Percentiles rank a stretch among this genome's conserved stretches.
phyloP scores from a whole-genome alignment of 1,140 invertebrate species.

The Monomorium pharaonis region DNA sequence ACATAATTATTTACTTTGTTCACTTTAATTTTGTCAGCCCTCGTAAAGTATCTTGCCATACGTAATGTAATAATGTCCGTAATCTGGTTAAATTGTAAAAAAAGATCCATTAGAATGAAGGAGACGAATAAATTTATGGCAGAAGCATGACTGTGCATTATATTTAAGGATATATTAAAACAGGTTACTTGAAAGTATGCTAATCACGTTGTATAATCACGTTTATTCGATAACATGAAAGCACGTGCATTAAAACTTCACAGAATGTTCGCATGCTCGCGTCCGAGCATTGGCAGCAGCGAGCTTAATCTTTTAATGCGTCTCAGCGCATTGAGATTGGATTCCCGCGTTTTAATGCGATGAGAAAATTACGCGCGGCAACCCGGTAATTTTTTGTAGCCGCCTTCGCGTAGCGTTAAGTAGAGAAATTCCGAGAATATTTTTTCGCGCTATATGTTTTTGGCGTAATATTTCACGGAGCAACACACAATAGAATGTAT shows the following conservation, averaged over 20 bases:
- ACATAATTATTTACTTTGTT: conserved; percentile 22
- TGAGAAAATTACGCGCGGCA: conserved; percentile 56
- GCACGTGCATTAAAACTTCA: conserved; percentile 56
- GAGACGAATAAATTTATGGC: conserved; percentile 35
- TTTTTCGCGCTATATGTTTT: not conserved
- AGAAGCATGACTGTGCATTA: conserved; percentile 6
- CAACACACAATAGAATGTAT: conserved; percentile 16
- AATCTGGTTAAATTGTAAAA: conserved; percentile 19
- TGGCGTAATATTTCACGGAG: conserved; percentile 9
- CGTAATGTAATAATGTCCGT: conserved; percentile 15
- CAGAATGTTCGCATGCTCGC: conserved; percentile 45
- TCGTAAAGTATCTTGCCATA: conserved; percentile 6
- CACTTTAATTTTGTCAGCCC: not conserved
- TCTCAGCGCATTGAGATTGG: conserved; percentile 59
- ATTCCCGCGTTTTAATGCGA: conserved; percentile 58
- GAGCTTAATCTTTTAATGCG: conserved; percentile 59
- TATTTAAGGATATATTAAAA: conserved; percentile 58
- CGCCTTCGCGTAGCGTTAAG: conserved; percentile 40
- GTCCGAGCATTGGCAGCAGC: conserved; percentile 47
- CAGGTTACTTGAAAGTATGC: conserved; percentile 50
- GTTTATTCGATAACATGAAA: conserved; percentile 56
- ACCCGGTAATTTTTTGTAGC: conserved; percentile 40
- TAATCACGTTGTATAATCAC: conserved; percentile 56
- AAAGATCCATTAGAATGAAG: conserved; percentile 30
- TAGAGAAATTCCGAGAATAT: conserved; percentile 47